phyloP scores from a whole-genome alignment of 2,113 vertebrate genomes.

The Lagopus leucura region DNA sequence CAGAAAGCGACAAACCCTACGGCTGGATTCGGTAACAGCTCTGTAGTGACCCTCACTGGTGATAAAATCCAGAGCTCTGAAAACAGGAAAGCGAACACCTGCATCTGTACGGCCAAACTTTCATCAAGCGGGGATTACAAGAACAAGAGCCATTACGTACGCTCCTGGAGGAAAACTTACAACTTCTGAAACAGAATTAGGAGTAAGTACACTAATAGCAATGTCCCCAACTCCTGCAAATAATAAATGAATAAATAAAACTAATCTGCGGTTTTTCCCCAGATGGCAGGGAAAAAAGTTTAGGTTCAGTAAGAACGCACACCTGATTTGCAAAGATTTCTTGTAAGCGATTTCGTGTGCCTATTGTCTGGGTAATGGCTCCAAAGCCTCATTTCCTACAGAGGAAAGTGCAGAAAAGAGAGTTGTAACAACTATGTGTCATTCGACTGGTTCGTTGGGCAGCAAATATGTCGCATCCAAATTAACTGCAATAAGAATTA shows the following conservation, averaged over 20 bases:
- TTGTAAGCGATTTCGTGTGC: not conserved
- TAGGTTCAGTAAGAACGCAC: not conserved
- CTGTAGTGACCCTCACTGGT: slow-evolving; percentile 79
- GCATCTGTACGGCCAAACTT: slow-evolving; percentile 72
- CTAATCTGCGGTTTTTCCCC: not conserved
- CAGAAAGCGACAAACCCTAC: slow-evolving; percentile 54
- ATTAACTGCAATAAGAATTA: slow-evolving; percentile 21
- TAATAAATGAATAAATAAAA: not conserved
- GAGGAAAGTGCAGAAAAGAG: not conserved
- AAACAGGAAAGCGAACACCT: slow-evolving; percentile 72
- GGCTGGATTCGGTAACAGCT: slow-evolving; percentile 67
- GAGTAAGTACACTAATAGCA: slow-evolving; percentile 23
- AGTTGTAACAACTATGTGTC: not conserved
- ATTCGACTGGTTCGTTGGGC: not conserved
- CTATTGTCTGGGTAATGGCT: not conserved
- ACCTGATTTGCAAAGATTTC: not conserved
- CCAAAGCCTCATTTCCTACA: not conserved
- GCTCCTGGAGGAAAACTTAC: slow-evolving; percentile 28
- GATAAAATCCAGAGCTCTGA: slow-evolving; percentile 81
- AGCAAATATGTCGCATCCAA: not conserved
- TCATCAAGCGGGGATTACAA: slow-evolving; percentile 70
- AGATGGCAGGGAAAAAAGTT: not conserved
- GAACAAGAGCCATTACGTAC: slow-evolving; percentile 52
- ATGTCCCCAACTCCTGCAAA: not conserved
- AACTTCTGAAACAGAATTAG: slow-evolving; percentile 26